Percentiles rank a stretch among this genome's conserved stretches.
Conservation (phyloP, 2,888 invertebrate genomes). For the Seira sanloemensis region DNA sequence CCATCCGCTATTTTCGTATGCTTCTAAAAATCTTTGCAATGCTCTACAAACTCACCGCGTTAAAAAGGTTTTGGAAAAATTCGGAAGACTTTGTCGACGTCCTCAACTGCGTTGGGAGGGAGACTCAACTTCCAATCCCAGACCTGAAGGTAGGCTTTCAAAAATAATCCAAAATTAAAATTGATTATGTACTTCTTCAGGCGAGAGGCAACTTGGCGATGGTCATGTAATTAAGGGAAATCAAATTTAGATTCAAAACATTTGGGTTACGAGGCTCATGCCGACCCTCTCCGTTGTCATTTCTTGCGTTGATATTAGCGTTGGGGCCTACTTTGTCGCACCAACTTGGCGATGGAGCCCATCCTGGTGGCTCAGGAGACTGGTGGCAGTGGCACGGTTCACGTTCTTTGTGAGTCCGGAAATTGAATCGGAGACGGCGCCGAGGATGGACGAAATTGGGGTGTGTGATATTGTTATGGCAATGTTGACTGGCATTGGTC, state of each 20-base stretch:
- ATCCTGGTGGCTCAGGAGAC: neutral
- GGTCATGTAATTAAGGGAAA: neutral
- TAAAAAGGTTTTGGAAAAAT: slow-evolving; percentile 20
- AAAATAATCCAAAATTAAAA: neutral
- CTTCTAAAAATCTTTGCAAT: neutral
- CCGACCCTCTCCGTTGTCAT: neutral
- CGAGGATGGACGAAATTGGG: neutral
- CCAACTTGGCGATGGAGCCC: slow-evolving; percentile 16
- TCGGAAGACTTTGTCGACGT: neutral
- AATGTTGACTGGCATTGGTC: neutral
- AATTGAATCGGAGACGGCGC: neutral
- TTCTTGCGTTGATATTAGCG: neutral
- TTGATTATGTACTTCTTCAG: too few relatives aligned
- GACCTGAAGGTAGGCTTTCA: neutral
- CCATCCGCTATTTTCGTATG: neutral
- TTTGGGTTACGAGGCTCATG: neutral
- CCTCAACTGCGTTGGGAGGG: neutral
- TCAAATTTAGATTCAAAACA: neutral
- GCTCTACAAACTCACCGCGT: neutral
- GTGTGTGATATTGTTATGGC: neutral
- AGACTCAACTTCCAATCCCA: neutral
- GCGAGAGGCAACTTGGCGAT: too few relatives aligned
- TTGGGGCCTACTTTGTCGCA: neutral
- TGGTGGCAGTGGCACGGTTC: neutral
- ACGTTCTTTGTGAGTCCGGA: neutral